A percentile compares a stretch with the other conserved stretches of the same genome.
phyloP scores from a whole-genome alignment of 2,888 invertebrate species.

The Lepidochrysops patricia region DNA sequence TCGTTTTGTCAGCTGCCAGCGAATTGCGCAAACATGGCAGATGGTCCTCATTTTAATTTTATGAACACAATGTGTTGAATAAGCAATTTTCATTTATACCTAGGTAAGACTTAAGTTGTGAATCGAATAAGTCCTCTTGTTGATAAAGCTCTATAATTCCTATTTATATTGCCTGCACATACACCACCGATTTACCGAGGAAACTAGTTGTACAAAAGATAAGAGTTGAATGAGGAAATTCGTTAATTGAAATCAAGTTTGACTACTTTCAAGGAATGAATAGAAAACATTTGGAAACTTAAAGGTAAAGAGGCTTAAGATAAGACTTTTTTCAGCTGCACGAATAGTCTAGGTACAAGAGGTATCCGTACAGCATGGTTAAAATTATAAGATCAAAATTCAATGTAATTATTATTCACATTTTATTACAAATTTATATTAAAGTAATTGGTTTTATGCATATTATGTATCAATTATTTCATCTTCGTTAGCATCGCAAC shows the following conservation, averaged over 20 bases:
- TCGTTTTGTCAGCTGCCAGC: too few species aligned
- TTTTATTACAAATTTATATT: not conserved
- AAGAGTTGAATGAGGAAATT: not conserved
- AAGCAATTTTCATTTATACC: not conserved
- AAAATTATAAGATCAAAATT: not conserved
- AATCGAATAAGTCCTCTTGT: not conserved
- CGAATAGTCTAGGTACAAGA: too few species aligned
- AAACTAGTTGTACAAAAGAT: not conserved
- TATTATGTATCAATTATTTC: constrained; percentile 18
- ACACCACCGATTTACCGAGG: not conserved
- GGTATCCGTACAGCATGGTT: not conserved
- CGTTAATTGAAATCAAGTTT: not conserved
- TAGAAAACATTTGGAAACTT: not conserved
- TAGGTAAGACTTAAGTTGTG: not conserved
- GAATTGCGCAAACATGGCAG: not conserved
- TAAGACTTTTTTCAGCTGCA: not conserved
- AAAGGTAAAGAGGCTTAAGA: not conserved
- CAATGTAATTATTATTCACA: not conserved
- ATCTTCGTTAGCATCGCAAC: constrained; percentile 16
- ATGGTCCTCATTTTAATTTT: not conserved
- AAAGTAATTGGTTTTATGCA: not conserved
- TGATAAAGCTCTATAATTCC: not conserved
- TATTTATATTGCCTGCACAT: not conserved
- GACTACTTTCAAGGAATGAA: not conserved
- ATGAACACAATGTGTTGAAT: not conserved